phyloP scores from a whole-genome alignment of 2,797 vertebrate species.

The Podarcis siculus region DNA sequence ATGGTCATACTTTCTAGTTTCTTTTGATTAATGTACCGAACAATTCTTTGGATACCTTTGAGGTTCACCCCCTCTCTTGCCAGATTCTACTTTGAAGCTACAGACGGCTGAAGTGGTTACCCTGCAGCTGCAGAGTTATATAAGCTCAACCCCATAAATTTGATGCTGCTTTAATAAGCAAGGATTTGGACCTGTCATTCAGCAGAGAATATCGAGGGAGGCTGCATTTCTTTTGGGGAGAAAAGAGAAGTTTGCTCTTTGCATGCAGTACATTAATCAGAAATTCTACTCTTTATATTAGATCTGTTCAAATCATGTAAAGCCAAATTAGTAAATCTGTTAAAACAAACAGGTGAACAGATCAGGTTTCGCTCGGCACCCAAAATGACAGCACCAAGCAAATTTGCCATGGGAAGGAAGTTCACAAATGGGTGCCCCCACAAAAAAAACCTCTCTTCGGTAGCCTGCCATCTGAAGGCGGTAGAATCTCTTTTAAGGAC shows the following conservation, averaged over 20 bases:
- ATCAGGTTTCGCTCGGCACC: not conserved
- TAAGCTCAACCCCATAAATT: slow-evolving; percentile 42
- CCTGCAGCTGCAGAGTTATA: slow-evolving; percentile 43
- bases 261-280: not conserved
- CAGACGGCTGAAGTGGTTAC: slow-evolving; percentile 34
- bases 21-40: slow-evolving; percentile 22
- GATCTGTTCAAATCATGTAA: not conserved
- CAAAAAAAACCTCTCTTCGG: not conserved
- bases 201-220: not conserved
- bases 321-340: not conserved
- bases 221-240: not conserved
- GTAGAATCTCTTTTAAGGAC: not conserved
- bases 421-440: not conserved
- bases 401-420: not conserved
- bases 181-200: slow-evolving; percentile 14
- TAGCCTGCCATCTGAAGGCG: not conserved
- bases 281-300: not conserved
- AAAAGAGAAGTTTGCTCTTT: not conserved
- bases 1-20: slow-evolving; percentile 4
- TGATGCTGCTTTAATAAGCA: slow-evolving; percentile 33
- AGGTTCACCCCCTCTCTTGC: slow-evolving; percentile 16
- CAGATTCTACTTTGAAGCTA: slow-evolving; percentile 31
- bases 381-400: not conserved
- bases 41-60: slow-evolving; percentile 18
- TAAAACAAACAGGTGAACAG: not conserved